A percentile compares a stretch with the other conserved stretches of the same genome.
These are phyloP conservation scores for Elephantulus edwardii DNA, from an alignment of 2,113 vertebrate species.

Conservation along the genomic window DNA sequence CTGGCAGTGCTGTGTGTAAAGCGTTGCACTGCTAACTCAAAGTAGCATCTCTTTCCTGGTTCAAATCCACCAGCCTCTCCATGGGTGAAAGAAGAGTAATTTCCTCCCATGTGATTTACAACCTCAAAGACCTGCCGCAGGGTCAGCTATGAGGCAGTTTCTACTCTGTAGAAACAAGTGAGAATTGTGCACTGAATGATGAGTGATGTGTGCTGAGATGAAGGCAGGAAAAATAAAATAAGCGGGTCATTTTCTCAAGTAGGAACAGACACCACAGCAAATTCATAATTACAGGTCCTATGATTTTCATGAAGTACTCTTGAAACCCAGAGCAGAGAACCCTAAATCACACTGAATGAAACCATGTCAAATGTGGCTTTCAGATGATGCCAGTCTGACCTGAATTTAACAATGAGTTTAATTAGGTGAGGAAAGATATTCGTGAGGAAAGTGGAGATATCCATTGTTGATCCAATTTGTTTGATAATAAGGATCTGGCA, in stretches of 20 bases:
- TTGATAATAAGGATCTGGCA: constrained; percentile 16
- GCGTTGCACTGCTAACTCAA: no score
- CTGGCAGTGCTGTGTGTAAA: no score
- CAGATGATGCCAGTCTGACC: background rate
- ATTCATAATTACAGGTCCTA: background rate
- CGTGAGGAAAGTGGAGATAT: background rate
- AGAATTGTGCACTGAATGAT: no score
- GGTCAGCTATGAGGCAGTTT: no score
- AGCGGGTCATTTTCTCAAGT: background rate
- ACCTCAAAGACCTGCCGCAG: no score
- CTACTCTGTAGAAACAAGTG: no score
- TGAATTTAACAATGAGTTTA: background rate
- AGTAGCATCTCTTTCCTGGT: no score
- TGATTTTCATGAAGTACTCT: background rate
- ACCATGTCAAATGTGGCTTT: background rate
- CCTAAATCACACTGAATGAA: background rate
- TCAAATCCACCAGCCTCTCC: no score
- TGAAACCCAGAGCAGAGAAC: background rate
- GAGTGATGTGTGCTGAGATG: background rate
- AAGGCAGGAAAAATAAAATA: background rate
- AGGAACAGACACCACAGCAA: background rate
- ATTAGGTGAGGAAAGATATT: background rate
- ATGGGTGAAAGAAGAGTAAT: no score
- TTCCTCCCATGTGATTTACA: no score
- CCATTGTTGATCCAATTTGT: constrained; percentile 20